Conservation (phyloP, 2,888 invertebrate genomes). For the Eristalis tenax region DNA sequence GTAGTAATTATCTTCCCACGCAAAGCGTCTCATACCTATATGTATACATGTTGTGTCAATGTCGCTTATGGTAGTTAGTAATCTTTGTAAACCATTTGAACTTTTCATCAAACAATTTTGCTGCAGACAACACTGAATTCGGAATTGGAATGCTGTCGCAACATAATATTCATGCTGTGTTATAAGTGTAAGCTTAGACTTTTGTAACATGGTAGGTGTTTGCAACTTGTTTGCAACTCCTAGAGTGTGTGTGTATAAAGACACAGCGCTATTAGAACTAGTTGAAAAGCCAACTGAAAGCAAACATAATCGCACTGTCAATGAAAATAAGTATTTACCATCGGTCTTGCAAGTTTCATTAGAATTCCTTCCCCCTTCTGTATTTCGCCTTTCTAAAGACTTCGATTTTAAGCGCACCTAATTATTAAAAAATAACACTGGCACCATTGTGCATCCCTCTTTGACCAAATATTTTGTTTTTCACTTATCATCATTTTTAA, state of each 20-base stretch:
- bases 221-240: background rate
- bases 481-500: background rate
- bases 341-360: background rate
- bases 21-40: conserved; percentile 13
- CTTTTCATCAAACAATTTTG: conserved; percentile 17
- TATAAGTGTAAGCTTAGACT: background rate
- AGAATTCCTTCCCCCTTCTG: background rate
- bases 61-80: conserved; percentile 40
- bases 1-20: conserved; percentile 23
- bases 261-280: background rate
- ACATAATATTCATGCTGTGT: background rate
- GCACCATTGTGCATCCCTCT: background rate
- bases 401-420: conserved; percentile 41
- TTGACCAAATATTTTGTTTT: conserved; percentile 2
- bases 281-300: background rate
- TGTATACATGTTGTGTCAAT: conserved; percentile 38
- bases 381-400: conserved; percentile 25
- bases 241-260: too few species aligned
- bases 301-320: too few species aligned
- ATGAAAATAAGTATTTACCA: background rate
- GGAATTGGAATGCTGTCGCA: background rate
- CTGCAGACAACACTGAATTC: background rate
- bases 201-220: background rate
- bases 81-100: conserved; percentile 23
- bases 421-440: conserved; percentile 5